phyloP scores from a whole-genome alignment of 2,113 vertebrate species.

The Dinomys branickii region DNA sequence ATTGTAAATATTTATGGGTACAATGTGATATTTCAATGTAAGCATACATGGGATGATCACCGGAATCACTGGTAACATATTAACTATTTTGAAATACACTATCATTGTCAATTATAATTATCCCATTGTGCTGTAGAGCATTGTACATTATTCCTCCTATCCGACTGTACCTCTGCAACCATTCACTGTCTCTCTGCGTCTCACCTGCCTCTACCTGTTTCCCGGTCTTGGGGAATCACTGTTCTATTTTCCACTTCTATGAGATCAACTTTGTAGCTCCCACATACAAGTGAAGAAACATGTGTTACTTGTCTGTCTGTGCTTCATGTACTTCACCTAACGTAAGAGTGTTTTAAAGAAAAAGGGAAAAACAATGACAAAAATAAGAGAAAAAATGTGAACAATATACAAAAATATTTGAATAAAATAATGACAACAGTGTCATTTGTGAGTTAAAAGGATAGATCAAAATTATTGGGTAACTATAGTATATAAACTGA shows the following conservation, averaged over 20 bases:
- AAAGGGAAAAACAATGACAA: neutral
- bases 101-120: neutral
- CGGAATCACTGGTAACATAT: neutral
- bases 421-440: neutral
- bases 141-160: neutral
- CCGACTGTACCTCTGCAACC: neutral
- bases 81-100: neutral
- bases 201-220: neutral
- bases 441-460: neutral
- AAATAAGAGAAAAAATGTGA: slow-evolving; percentile 11
- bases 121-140: neutral
- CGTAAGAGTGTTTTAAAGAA: neutral
- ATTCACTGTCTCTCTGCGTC: neutral
- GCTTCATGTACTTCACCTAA: neutral
- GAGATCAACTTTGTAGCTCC: neutral
- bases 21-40: neutral
- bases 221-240: neutral
- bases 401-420: neutral
- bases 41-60: neutral
- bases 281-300: neutral
- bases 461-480: neutral
- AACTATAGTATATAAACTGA: neutral
- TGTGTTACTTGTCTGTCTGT: neutral
- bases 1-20: neutral
- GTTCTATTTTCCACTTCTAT: neutral